phyloP scores from a whole-genome alignment of 37 sponge, comb jelly and placozoan genomes.

The Crambe crambe region DNA sequence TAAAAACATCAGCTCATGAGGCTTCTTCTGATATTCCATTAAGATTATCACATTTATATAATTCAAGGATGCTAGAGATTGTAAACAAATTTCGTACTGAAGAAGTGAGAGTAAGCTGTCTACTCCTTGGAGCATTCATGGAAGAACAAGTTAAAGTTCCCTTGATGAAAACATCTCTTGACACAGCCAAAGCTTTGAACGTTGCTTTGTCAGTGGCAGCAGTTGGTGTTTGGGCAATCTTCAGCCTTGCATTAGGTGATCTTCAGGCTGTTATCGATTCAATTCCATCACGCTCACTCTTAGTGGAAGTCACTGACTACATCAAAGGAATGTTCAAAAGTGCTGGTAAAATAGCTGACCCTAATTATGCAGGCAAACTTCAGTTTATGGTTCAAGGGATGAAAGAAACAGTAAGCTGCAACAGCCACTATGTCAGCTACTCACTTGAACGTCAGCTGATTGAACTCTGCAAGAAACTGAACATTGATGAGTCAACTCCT shows the following conservation, averaged over 20 bases:
- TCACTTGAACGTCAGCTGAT: constrained; percentile 67
- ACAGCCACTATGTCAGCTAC: constrained; percentile 60
- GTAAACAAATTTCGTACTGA: constrained; percentile 20
- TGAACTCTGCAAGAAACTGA: constrained; percentile 41
- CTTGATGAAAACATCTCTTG: constrained; percentile 35
- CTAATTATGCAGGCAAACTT: constrained; percentile 47
- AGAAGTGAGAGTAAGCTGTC: constrained; percentile 24
- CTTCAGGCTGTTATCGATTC: constrained; percentile 19
- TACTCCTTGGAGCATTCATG: constrained; percentile 64
- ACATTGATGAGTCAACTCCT: constrained; percentile 7
- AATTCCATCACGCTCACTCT: constrained; percentile 2
- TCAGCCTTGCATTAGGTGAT: constrained; percentile 47
- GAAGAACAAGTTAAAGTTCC: constrained; percentile 54
- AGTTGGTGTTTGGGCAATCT: constrained; percentile 62
- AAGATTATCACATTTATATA: constrained; percentile 16
- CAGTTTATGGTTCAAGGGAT: constrained; percentile 58
- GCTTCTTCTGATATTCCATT: not conserved
- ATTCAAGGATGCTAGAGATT: constrained; percentile 25
- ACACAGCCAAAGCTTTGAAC: constrained; percentile 42
- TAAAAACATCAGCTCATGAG: not conserved
- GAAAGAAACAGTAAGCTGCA: constrained; percentile 52
- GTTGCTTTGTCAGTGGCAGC: constrained; percentile 14
- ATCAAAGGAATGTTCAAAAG: constrained; percentile 33
- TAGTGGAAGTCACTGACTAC: constrained; percentile 42
- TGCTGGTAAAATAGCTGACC: not conserved